Evolutionary conservation across 1,140 invertebrate genomes (phyloP).

Genomic region (Drosophila nebulosa): DNA sequence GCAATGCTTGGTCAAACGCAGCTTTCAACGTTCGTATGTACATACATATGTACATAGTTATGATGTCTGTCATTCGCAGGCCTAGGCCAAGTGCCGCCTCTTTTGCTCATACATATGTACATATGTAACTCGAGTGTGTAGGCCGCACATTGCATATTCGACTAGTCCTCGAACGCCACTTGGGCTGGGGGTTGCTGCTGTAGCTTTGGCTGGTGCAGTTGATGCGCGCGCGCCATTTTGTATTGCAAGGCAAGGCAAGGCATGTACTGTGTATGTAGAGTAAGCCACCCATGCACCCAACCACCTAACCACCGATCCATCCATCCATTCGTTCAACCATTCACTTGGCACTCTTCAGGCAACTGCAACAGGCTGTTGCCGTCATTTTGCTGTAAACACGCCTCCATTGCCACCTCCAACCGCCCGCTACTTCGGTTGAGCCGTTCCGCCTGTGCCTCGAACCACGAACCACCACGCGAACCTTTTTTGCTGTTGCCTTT

Average conservation of each 20-base stretch:
- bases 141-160: slow-evolving; percentile 12
- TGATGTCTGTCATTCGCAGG: slow-evolving; percentile 33
- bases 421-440: neutral
- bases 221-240: slow-evolving; percentile 50
- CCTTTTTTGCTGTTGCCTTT: neutral
- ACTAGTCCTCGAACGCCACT: neutral
- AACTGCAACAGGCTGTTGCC: slow-evolving; percentile 8
- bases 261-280: too few relatives aligned
- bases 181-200: slow-evolving; percentile 32
- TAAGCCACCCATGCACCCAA: neutral
- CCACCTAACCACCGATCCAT: neutral
- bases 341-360: neutral
- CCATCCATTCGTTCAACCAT: neutral
- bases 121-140: neutral
- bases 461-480: neutral
- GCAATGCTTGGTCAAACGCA: neutral
- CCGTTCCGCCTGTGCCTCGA: neutral
- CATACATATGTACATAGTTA: neutral
- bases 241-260: neutral
- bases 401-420: neutral
- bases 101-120: slow-evolving; percentile 1
- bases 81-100: neutral
- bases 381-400: neutral
- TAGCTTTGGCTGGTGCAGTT: slow-evolving; percentile 12
- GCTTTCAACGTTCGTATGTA: neutral